Evolutionary conservation across 2,797 vertebrate genomes (phyloP).

Genomic region (Telmatherina bonti): DNA sequence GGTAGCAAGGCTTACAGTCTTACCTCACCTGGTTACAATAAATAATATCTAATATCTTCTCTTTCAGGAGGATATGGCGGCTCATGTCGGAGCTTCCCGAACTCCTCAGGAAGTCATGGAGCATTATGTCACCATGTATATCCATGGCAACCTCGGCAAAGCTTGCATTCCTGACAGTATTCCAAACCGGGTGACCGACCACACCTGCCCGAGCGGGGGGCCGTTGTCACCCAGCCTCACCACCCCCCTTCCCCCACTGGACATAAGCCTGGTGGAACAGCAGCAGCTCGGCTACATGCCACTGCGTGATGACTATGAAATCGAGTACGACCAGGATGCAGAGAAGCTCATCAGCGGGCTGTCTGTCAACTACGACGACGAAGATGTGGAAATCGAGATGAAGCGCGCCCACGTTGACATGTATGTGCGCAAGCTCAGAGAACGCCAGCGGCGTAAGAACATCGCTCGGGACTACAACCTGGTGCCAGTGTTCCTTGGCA

Average conservation of each 20-base stretch:
- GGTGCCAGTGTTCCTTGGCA: slow-evolving; percentile 92
- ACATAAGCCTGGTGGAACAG: slow-evolving; percentile 92
- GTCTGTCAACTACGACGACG: slow-evolving; percentile 96
- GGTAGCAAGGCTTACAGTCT: too few species aligned
- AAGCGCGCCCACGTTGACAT: slow-evolving; percentile 98
- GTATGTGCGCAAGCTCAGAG: slow-evolving; percentile 95
- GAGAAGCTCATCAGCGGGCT: slow-evolving; percentile 97
- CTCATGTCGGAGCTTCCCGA: slow-evolving; percentile 92
- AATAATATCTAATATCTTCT: slow-evolving; percentile 10
- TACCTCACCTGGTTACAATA: too few species aligned
- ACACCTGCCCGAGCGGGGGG: slow-evolving; percentile 94
- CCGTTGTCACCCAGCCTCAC: slow-evolving; percentile 95
- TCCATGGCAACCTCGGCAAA: slow-evolving; percentile 97
- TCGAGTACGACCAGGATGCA: slow-evolving; percentile 96
- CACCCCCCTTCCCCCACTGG: slow-evolving; percentile 91
- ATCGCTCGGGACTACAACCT: slow-evolving; percentile 95
- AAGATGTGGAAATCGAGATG: slow-evolving; percentile 96
- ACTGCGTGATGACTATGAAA: slow-evolving; percentile 96
- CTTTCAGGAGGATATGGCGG: slow-evolving; percentile 95
- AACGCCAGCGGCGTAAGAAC: slow-evolving; percentile 95
- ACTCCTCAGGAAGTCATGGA: slow-evolving; percentile 98
- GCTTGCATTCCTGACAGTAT: slow-evolving; percentile 98
- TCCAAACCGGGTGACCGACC: slow-evolving; percentile 97
- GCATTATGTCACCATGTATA: slow-evolving; percentile 98
- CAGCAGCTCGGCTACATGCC: slow-evolving; percentile 99